Evolutionary conservation across 2,888 invertebrate species (phyloP), one percentile per base, ranked within the genome.

Genomic region (Eulithis testata): DNA sequence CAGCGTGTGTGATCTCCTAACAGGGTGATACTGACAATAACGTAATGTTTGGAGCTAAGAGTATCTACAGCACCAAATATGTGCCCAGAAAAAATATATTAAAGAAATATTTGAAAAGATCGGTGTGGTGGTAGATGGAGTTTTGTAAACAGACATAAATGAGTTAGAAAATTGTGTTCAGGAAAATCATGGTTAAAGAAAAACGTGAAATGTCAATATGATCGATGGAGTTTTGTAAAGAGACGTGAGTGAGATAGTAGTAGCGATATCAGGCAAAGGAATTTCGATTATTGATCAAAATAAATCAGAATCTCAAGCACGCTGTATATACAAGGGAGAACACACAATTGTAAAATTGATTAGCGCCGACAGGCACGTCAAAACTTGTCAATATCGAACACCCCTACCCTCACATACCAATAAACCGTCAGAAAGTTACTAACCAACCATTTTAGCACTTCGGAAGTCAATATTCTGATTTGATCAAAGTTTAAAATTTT

Each of bases 1-100:
- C 76, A 72, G 67, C 62, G 77, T 81, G 84, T 84, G 84, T 81
- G 82, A 81, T 76, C 75, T 73, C 64, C 73, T 73, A 66, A 81
- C 79, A 79, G 77, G 80, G 76, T 80, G 83, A 72, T 69, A 60
- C 67, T 57, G 65, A 65, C 60, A 51, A 58, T 58, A 21, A n/a
- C 11, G 11, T 43, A 11, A 36, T 52, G 11, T 31, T 50, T 52
- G 11, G n/a, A 36, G 7, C 11, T 36, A 52, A 47, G 6, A 47
- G 8, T 21, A 21, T 21, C 21, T 21, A 21, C 21, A 2, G 2
- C 1, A 2, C 21, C 21, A 21, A 21, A 21, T 1, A 21, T 21
- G 21, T 21, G 21, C 21, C 2, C 2, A 21, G 21, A 21, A 2
- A 21, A 21, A 21, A n/a, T n/a, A n/a, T n/a, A n/a, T n/a, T n/a